phyloP scores from a whole-genome alignment of 2,888 invertebrate species.

The Orchestes rusci region DNA sequence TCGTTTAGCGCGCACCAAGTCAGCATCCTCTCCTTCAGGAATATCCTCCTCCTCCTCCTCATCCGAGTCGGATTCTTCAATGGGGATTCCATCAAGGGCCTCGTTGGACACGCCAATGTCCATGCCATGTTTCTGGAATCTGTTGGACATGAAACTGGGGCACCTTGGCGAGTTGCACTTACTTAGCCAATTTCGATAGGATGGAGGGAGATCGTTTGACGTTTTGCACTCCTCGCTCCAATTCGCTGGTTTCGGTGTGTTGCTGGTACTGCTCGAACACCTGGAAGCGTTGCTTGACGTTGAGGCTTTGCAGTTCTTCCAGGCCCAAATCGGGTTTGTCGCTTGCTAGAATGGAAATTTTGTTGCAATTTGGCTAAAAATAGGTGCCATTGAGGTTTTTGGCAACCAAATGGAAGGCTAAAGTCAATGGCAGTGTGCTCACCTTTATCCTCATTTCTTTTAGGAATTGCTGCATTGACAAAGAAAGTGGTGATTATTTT shows the following conservation, averaged over 20 bases:
- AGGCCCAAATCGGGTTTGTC: constrained; percentile 81
- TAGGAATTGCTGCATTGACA: constrained; percentile 1
- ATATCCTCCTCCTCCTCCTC: constrained; percentile 52
- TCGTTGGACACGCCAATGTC: constrained; percentile 72
- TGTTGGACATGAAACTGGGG: constrained; percentile 9
- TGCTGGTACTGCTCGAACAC: constrained; percentile 64
- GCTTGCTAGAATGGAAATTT: constrained; percentile 63
- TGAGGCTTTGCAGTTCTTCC: constrained; percentile 71
- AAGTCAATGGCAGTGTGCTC: neutral
- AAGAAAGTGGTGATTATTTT: neutral
- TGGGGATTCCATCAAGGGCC: constrained; percentile 64
- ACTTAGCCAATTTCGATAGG: constrained; percentile 74
- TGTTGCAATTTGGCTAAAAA: neutral
- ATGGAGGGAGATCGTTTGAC: constrained; percentile 67
- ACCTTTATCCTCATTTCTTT: neutral
- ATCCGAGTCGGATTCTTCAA: constrained; percentile 64
- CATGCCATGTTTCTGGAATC: constrained; percentile 79
- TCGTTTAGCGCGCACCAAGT: constrained; percentile 51
- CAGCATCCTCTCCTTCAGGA: constrained; percentile 53
- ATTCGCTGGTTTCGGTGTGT: constrained; percentile 42
- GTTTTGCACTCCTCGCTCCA: constrained; percentile 40
- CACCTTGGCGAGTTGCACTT: constrained; percentile 31
- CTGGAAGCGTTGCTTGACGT: constrained; percentile 79
- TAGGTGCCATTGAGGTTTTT: neutral
- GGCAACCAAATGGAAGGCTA: neutral